Evolutionary conservation across 1,140 invertebrate genomes (phyloP), one percentile per base, ranked within the genome.

Genomic region (Drosophila nasuta): DNA sequence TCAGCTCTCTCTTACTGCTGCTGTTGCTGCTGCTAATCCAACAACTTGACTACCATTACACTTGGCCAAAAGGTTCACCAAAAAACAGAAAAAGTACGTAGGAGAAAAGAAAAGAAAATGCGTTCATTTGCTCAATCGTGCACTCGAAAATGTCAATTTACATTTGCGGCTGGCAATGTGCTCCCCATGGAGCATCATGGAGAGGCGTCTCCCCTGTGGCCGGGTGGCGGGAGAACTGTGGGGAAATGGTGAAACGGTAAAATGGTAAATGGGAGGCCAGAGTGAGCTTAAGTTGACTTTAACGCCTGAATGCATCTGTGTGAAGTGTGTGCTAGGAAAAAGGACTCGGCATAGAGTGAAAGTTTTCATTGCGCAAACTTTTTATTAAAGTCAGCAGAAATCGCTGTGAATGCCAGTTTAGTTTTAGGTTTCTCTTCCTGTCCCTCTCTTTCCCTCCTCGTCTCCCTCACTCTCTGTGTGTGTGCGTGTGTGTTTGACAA

Each of bases 101-200:
- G 1, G 41, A 59, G 48, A 30, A 33, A 33, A 43, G 11, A 75
- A 82, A 82, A 83, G 81, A 89, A 25, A 25, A 4, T 25, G 35
- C 77, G 77, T 88, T 88, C 81, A 90, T 88, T 88, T 88, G 86
- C 85, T 88, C 85, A 88, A 88, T 88, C 85, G 85, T 88, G 85
- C 85, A 90, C 85, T 90, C 85, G 85, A 88, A 88, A 90, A 88
- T 88, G 85, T 88, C 85, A 88, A 88, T 88, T 88, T 88, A 88
- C 85, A 90, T 88, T 88, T 88, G 81, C 86, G 86, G 82, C 75
- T 62, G 65, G 73, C 64, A 46, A 66, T 77, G 82, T 77, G 67
- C 74, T 73, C 81, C 73, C 72, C 68, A 46, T 59, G 41, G 68
- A 62, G 43, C 8, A 0, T 8, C 33, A 7, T 2, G n/a, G 15